A percentile compares a stretch with the other conserved stretches of the same genome.
phyloP scores from a whole-genome alignment of 2,797 vertebrate genomes.

The Oreochromis mossambicus region DNA sequence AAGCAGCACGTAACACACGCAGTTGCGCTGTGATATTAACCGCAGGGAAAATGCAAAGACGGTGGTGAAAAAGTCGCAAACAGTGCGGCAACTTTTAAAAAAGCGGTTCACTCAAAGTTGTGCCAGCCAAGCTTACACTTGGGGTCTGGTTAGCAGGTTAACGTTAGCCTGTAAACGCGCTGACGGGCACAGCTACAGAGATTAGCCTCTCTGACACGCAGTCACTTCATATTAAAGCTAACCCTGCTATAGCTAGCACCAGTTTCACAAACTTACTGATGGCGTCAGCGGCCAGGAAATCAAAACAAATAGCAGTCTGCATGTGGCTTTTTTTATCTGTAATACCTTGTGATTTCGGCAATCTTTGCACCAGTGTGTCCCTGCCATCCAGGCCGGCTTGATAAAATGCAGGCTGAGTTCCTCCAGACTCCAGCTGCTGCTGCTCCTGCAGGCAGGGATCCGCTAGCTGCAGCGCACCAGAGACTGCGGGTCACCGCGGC shows the following conservation, averaged over 20 bases:
- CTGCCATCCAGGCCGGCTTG: conserved; percentile 89
- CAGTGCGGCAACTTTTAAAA: background rate
- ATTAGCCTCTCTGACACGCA: conserved; percentile 25
- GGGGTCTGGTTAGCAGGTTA: conserved; percentile 19
- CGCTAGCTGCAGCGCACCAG: background rate
- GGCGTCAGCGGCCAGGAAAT: background rate
- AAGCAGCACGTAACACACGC: background rate
- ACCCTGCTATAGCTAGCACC: background rate
- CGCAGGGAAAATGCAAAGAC: background rate
- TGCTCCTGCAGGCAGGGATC: conserved; percentile 6
- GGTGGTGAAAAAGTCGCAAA: background rate
- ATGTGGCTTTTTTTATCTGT: background rate
- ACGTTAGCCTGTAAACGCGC: conserved; percentile 17
- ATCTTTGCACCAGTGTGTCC: conserved; percentile 74
- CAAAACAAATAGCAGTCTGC: background rate
- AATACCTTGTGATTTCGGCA: conserved; percentile 66
- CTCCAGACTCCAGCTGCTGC: conserved; percentile 19
- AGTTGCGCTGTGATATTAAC: background rate
- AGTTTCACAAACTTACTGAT: background rate
- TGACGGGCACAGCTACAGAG: background rate
- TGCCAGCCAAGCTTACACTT: background rate
- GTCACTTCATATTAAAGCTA: conserved; percentile 11
- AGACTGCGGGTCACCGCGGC: background rate
- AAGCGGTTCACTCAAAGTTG: background rate
- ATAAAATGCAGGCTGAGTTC: conserved; percentile 23